Conservation (phyloP, 2,888 invertebrate genomes). For the Scotopteryx bipunctaria region DNA sequence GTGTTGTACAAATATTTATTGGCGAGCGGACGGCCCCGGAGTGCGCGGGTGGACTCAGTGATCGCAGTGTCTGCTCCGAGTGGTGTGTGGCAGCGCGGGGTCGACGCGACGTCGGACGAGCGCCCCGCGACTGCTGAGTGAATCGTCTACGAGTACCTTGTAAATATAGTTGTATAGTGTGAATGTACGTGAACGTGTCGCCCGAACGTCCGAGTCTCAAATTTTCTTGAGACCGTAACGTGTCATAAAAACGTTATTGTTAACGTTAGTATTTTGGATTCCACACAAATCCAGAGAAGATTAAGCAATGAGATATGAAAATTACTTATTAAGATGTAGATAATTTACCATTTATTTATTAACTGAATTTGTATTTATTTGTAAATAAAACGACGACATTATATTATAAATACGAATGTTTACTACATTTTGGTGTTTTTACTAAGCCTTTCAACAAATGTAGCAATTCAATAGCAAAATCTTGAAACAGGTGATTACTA, state of each 20-base stretch:
- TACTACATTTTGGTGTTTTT: slow-evolving; percentile 80
- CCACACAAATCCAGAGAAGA: slow-evolving; percentile 77
- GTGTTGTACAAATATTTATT: slow-evolving; percentile 85
- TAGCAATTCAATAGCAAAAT: not conserved
- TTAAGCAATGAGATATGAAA: slow-evolving; percentile 83
- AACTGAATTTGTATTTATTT: slow-evolving; percentile 84
- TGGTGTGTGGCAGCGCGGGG: slow-evolving; percentile 68
- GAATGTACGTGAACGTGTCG: slow-evolving; percentile 84
- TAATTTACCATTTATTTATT: slow-evolving; percentile 84
- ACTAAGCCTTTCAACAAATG: slow-evolving; percentile 44
- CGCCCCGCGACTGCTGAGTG: slow-evolving; percentile 68
- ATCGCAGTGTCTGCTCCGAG: slow-evolving; percentile 66
- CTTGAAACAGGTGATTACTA: too few relatives aligned
- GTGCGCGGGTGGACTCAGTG: slow-evolving; percentile 73
- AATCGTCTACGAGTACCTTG: slow-evolving; percentile 77
- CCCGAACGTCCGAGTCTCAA: slow-evolving; percentile 82
- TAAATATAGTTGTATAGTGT: slow-evolving; percentile 83
- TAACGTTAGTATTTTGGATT: slow-evolving; percentile 83
- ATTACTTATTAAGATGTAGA: slow-evolving; percentile 83
- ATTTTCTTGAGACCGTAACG: slow-evolving; percentile 82
- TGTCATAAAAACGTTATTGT: slow-evolving; percentile 77
- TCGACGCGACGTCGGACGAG: slow-evolving; percentile 64
- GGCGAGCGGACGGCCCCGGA: slow-evolving; percentile 73
- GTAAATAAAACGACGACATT: slow-evolving; percentile 83
- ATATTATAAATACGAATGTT: slow-evolving; percentile 84